Evolutionary conservation across 2,113 vertebrate species (phyloP).

Genomic region (Melozone crissalis): DNA sequence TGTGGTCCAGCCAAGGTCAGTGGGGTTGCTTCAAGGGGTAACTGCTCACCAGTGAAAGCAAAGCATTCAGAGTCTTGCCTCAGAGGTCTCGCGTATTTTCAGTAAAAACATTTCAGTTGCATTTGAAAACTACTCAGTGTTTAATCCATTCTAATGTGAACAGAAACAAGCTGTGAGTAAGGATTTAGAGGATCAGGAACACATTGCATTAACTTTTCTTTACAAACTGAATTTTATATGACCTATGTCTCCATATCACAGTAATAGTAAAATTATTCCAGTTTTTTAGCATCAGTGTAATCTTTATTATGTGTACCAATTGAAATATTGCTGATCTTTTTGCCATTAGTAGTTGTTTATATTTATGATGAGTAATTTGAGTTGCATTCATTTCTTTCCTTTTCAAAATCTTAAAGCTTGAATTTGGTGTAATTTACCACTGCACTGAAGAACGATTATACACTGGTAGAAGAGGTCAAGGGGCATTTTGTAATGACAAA

Average conservation of each 20-base stretch:
- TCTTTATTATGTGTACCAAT: slow-evolving; percentile 48
- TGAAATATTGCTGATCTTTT: slow-evolving; percentile 62
- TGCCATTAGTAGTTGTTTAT: slow-evolving; percentile 68
- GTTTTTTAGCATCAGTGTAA: slow-evolving; percentile 37
- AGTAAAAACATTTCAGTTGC: background rate
- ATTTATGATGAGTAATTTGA: slow-evolving; percentile 68
- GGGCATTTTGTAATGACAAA: slow-evolving; percentile 87
- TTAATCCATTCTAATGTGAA: background rate
- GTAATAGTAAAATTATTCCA: slow-evolving; percentile 35
- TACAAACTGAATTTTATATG: slow-evolving; percentile 37
- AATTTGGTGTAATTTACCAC: slow-evolving; percentile 89
- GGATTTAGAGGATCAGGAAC: background rate
- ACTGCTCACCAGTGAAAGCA: background rate
- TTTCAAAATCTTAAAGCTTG: slow-evolving; percentile 77
- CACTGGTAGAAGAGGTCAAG: slow-evolving; percentile 84
- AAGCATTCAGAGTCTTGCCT: background rate
- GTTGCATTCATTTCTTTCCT: slow-evolving; percentile 59
- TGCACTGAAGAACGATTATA: slow-evolving; percentile 87
- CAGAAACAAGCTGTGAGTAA: background rate
- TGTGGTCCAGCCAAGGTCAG: background rate
- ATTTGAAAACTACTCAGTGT: background rate
- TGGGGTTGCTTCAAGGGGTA: background rate
- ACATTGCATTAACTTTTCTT: slow-evolving; percentile 7
- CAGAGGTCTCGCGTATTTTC: background rate
- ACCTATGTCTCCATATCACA: slow-evolving; percentile 4